Evolutionary conservation across 2,797 vertebrate genomes (phyloP).

Genomic region (Pyrocephalus nanus): DNA sequence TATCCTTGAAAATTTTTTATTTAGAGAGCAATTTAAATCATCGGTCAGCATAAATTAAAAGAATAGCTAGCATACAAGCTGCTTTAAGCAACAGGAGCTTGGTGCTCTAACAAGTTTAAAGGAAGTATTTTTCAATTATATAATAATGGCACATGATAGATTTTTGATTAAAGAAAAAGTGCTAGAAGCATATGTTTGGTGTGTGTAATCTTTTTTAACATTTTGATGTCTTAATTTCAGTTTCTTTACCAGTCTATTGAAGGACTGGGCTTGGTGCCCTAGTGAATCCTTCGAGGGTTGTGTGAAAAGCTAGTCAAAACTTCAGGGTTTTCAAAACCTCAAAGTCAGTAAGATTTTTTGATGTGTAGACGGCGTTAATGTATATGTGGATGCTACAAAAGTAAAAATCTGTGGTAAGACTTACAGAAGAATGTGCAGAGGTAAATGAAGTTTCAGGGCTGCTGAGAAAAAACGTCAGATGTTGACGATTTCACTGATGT

Average conservation of each 20-base stretch:
- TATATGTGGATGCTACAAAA: background rate
- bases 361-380: background rate
- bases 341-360: background rate
- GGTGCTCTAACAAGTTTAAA: background rate
- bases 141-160: background rate
- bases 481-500: background rate
- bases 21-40: background rate
- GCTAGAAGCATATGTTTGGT: background rate
- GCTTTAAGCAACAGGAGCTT: background rate
- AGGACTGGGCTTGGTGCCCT: background rate
- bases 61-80: background rate
- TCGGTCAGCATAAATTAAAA: background rate
- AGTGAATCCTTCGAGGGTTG: background rate
- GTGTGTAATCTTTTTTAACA: background rate
- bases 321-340: background rate
- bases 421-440: background rate
- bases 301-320: background rate
- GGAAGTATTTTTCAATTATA: background rate
- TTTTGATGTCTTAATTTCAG: background rate
- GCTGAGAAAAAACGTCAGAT: background rate
- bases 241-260: background rate
- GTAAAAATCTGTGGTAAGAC: fast-evolving
- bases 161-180: background rate
- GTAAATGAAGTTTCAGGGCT: background rate
- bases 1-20: background rate